Evolutionary conservation across 2,888 invertebrate species (phyloP), one percentile per base, ranked within the genome.

Genomic region (Temnothorax rugatulus): DNA sequence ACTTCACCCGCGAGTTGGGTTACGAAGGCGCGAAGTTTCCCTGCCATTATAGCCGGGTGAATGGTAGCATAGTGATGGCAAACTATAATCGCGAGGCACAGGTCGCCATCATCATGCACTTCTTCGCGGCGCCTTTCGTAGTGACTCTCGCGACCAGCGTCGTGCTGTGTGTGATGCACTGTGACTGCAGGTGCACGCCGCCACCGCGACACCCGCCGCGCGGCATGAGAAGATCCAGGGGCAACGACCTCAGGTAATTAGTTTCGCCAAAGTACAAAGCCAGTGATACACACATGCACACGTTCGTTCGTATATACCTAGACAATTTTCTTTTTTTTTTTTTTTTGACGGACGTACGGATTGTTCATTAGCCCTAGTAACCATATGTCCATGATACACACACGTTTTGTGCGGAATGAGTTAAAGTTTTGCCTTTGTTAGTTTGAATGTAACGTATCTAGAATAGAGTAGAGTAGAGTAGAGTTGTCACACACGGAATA

Each of bases 81-180:
- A 96, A 97, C 92, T 98, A 98, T 96, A 97, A 97, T 94, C 96
- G 97, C 87, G 97, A 97, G 89, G 97, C 97, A 94, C 98, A 98
- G 94, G 97, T 98, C 90, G 97, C 97, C 85, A 96, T 97, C 90
- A 98, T 98, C 92, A 97, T 98, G 90, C 96, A 98, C 95, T 98
- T 97, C 94, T 96, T 98, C 95, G 98, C 97, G 83, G 96, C 98
- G 91, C 98, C 98, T 86, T 97, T 98, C 95, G 97, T 97, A 93
- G 96, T 98, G 93, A 98, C 98, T 79, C 96, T 98, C 90, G 97
- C 98, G 92, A 98, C 98, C 88, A 98, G 98, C 83, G 97, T 98
- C 90, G 97, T 97, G 44, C 96, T 98, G 84, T 98, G 98, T 95
- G 97, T 98, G 84, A 96, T 98, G 96, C 98, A 98, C 95, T 98